Conservation (phyloP, 2,888 invertebrate species). For the Pasiphila rectangulata region DNA sequence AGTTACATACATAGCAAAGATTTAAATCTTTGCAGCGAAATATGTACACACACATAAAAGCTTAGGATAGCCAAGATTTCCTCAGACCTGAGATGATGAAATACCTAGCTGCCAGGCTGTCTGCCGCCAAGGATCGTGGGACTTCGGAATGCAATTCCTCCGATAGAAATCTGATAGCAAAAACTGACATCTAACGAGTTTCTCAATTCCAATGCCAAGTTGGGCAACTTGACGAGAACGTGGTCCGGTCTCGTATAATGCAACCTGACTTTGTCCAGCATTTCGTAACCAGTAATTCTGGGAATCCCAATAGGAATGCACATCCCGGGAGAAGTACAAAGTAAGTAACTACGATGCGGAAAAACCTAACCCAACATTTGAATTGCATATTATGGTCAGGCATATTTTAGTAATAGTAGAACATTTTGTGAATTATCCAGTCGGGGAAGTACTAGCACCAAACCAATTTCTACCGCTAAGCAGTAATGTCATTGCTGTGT, state of each 20-base stretch:
- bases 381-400: too few species aligned
- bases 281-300: constrained; percentile 16
- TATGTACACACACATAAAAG: too few species aligned
- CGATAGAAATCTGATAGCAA: constrained; percentile 67
- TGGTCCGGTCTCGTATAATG: constrained; percentile 39
- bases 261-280: constrained; percentile 15
- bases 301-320: constrained; percentile 6
- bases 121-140: constrained; percentile 43
- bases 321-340: not conserved
- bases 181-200: constrained; percentile 68
- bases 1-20: too few species aligned
- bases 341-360: too few species aligned
- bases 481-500: too few species aligned
- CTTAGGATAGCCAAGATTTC: too few species aligned
- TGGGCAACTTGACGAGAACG: constrained; percentile 51
- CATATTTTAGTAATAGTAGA: too few species aligned
- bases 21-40: too few species aligned
- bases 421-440: too few species aligned
- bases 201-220: constrained; percentile 67
- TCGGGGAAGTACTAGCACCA: too few species aligned
- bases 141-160: constrained; percentile 43
- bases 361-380: not conserved
- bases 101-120: constrained; percentile 45
- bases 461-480: too few species aligned
- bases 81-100: not conserved